Conservation (phyloP, 2,888 invertebrate species). For the Argyra leucocephala region DNA sequence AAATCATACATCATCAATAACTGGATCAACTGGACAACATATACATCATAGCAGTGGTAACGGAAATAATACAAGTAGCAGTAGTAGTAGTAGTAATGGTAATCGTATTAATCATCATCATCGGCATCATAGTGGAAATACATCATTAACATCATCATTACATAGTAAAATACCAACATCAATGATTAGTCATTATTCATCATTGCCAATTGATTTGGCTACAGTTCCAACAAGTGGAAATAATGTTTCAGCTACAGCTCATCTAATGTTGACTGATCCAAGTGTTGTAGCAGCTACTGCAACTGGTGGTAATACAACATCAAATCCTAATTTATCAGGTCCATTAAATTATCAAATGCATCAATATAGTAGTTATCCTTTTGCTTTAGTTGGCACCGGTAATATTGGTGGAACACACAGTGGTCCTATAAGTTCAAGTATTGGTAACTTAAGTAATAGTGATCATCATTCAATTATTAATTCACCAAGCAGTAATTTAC, state of each 20-base stretch:
- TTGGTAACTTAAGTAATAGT: constrained; percentile 26
- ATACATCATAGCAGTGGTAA: constrained; percentile 25
- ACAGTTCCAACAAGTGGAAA: not conserved
- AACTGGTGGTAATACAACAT: constrained; percentile 21
- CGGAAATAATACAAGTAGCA: constrained; percentile 18
- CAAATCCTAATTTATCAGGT: constrained; percentile 8
- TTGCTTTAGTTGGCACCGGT: constrained; percentile 8
- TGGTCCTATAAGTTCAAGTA: not conserved
- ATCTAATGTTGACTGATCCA: constrained; percentile 41
- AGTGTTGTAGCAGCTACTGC: constrained; percentile 39
- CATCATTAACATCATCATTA: constrained; percentile 23
- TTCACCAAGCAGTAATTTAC: not conserved
- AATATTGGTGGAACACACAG: constrained; percentile 7
- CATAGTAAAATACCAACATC: constrained; percentile 19
- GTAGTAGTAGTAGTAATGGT: not conserved
- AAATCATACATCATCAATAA: constrained; percentile 22
- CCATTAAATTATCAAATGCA: constrained; percentile 19
- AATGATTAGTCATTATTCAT: constrained; percentile 29
- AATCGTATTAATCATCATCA: constrained; percentile 25
- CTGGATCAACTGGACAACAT: constrained; percentile 18
- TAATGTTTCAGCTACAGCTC: constrained; percentile 32
- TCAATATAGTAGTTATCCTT: constrained; percentile 16
- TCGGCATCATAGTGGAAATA: constrained; percentile 21
- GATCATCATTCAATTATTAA: not conserved
- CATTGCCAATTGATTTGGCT: constrained; percentile 39